These are phyloP conservation scores for Melanargia galathea DNA, from an alignment of 2,888 invertebrate genomes.

Conservation along the genomic window DNA sequence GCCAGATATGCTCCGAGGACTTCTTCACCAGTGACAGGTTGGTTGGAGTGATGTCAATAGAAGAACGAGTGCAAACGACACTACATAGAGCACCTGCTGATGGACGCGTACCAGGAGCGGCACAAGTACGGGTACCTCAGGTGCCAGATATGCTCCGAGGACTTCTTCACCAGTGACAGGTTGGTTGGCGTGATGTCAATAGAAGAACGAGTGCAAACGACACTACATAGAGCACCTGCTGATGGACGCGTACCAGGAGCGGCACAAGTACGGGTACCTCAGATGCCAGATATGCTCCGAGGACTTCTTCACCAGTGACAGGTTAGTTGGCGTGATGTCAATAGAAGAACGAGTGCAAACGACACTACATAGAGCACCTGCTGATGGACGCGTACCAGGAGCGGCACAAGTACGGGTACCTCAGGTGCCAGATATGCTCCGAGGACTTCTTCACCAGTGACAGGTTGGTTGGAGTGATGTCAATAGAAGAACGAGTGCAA, in stretches of 20 bases:
- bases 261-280: not conserved
- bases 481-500: conserved; percentile 43
- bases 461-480: conserved; percentile 33
- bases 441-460: conserved; percentile 32
- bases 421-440: conserved; percentile 52
- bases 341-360: conserved; percentile 42
- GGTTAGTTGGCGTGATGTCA: conserved; percentile 30
- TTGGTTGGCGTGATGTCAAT: conserved; percentile 31
- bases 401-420: not conserved
- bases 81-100: conserved; percentile 59
- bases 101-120: conserved; percentile 50
- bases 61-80: conserved; percentile 51
- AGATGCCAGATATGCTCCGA: conserved; percentile 51
- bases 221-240: conserved; percentile 65
- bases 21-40: conserved; percentile 38
- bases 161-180: conserved; percentile 32
- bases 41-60: conserved; percentile 20
- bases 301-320: conserved; percentile 31
- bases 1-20: conserved; percentile 50
- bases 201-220: conserved; percentile 44
- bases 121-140: not conserved
- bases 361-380: conserved; percentile 64
- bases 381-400: conserved; percentile 52
- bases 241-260: conserved; percentile 49
- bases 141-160: conserved; percentile 51